phyloP scores from a whole-genome alignment of 2,888 invertebrate genomes.

The Polymixis lichenea region DNA sequence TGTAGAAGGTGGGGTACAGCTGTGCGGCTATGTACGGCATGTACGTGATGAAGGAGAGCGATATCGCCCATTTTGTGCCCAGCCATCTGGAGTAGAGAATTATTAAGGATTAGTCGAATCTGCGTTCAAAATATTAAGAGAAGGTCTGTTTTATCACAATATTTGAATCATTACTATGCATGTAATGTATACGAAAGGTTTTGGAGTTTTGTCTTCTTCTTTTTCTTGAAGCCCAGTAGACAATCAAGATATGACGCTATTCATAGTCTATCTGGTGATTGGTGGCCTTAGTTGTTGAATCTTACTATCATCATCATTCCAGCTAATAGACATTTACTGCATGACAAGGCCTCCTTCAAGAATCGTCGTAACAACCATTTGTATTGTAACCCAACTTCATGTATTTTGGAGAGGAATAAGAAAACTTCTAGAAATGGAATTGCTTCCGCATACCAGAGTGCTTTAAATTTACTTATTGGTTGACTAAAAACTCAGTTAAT shows the following conservation, averaged over 20 bases:
- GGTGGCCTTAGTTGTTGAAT: background rate
- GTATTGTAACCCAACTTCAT: background rate
- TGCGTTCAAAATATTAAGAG: too few species aligned
- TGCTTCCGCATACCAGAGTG: background rate
- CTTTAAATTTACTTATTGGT: background rate
- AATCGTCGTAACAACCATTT: background rate
- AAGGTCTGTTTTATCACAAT: background rate
- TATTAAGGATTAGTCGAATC: background rate
- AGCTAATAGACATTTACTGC: background rate
- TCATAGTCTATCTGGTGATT: background rate
- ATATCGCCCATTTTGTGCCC: conserved; percentile 93
- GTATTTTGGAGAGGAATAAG: too few species aligned
- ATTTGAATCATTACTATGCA: background rate
- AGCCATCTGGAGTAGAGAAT: conserved; percentile 85
- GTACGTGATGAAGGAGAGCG: conserved; percentile 91
- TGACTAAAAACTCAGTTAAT: too few species aligned
- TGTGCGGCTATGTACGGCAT: conserved; percentile 93
- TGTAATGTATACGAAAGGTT: background rate
- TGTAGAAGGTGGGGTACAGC: conserved; percentile 91
- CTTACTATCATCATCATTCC: background rate
- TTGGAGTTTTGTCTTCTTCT: background rate
- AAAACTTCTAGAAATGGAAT: too few species aligned
- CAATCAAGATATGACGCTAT: background rate
- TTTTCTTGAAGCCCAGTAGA: background rate
- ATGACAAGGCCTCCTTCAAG: background rate